Percentiles rank a stretch among this genome's conserved stretches.
Conservation (phyloP, 2,113 vertebrate genomes). For the Halcyon malimbica region DNA sequence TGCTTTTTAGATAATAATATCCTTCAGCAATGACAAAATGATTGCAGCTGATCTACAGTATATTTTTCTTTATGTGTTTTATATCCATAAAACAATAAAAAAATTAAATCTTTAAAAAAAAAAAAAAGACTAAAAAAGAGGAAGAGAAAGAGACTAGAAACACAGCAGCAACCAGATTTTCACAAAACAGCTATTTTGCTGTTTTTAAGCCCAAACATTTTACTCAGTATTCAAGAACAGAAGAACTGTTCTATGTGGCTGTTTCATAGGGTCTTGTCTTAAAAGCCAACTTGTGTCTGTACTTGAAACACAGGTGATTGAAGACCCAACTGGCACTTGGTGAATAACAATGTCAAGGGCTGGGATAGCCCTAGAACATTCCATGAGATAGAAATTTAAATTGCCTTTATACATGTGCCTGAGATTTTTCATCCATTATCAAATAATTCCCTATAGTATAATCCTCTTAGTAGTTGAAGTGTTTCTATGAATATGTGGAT, state of each 20-base stretch:
- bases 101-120: neutral
- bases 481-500: neutral
- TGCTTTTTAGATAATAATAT: conserved; percentile 52
- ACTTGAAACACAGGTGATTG: neutral
- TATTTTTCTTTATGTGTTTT: conserved; percentile 10
- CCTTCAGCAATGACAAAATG: conserved; percentile 45
- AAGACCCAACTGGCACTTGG: rapidly evolving
- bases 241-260: neutral
- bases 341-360: neutral
- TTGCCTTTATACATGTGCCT: neutral
- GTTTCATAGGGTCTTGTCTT: neutral
- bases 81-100: neutral
- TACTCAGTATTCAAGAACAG: neutral
- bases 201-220: neutral
- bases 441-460: neutral
- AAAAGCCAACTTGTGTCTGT: neutral
- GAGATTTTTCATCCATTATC: neutral
- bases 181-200: neutral
- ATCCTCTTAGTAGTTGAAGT: neutral
- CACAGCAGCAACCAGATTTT: neutral
- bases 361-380: neutral
- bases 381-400: neutral
- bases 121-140: rapidly evolving
- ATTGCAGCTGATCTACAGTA: conserved; percentile 20
- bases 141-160: neutral